These are phyloP conservation scores for Fistularia tabacaria DNA, from an alignment of 2,797 vertebrate genomes.

Conservation along the genomic window DNA sequence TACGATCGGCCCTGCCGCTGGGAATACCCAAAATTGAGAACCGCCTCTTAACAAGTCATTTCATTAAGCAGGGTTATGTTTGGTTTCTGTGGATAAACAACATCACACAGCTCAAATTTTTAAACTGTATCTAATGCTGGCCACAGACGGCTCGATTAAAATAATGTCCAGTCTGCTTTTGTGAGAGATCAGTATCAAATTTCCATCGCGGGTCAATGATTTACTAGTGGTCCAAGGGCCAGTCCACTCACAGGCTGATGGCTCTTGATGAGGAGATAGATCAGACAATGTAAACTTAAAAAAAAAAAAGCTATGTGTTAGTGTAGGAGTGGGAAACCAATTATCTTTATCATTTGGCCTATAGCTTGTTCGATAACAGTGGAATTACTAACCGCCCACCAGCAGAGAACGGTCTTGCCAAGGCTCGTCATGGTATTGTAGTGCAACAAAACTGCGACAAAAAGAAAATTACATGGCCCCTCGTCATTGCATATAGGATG, in stretches of 20 bases:
- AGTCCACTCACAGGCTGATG: conserved; percentile 51
- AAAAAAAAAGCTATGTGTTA: conserved; percentile 52
- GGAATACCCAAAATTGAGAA: too few relatives aligned
- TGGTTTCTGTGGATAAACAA: too few relatives aligned
- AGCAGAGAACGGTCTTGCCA: conserved; percentile 26
- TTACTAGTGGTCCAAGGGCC: conserved; percentile 43
- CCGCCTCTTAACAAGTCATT: too few relatives aligned
- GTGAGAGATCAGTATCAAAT: conserved; percentile 58
- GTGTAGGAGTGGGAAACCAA: conserved; percentile 55
- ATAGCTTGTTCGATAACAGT: conserved; percentile 60
- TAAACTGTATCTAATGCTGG: background rate
- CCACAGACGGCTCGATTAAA: conserved; percentile 40
- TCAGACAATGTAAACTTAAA: conserved; percentile 44
- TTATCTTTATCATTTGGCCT: conserved; percentile 71
- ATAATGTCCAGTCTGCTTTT: conserved; percentile 22
- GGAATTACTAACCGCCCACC: conserved; percentile 54
- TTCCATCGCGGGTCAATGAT: conserved; percentile 59
- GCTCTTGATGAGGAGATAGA: conserved; percentile 54
- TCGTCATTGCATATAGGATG: conserved; percentile 26
- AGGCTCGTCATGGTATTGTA: conserved; percentile 42
- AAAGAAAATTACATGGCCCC: conserved; percentile 25
- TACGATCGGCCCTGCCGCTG: too few relatives aligned
- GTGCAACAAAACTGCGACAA: conserved; percentile 52
- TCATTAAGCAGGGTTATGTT: too few relatives aligned
- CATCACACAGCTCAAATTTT: too few relatives aligned